Conservation (phyloP, 2,888 invertebrate genomes). For the Alloscopus bannaensis region DNA sequence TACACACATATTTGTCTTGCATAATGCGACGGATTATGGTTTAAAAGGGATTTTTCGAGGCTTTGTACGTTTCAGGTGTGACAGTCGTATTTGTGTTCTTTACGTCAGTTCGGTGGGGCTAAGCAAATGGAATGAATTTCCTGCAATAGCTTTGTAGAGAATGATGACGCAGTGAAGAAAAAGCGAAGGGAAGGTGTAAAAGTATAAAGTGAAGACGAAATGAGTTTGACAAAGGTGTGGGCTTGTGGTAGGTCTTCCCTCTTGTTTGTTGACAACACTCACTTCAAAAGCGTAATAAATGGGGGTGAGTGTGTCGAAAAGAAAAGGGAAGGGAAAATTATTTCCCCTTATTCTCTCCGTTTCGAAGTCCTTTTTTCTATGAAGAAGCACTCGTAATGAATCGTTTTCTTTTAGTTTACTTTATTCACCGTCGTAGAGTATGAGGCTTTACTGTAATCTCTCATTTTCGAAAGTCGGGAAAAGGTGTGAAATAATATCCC, state of each 20-base stretch:
- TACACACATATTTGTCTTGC: background rate
- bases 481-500: conserved; percentile 55
- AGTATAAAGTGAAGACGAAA: background rate
- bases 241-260: conserved; percentile 59
- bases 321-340: conserved; percentile 10
- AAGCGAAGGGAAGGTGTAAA: conserved; percentile 20
- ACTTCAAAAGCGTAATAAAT: conserved; percentile 50
- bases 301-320: conserved; percentile 6
- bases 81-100: no score
- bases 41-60: conserved; percentile 2
- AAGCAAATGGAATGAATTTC: no score
- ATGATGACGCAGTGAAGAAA: background rate
- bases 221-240: conserved; percentile 33
- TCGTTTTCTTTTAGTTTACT: background rate
- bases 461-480: conserved; percentile 16
- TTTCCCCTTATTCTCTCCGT: conserved; percentile 16
- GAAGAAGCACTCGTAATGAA: background rate
- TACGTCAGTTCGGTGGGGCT: no score
- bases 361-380: conserved; percentile 5
- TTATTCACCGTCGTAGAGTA: background rate
- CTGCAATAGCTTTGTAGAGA: no score
- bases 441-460: conserved; percentile 23
- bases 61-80: no score
- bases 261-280: conserved; percentile 50
- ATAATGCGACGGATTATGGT: conserved; percentile 29